phyloP scores from a whole-genome alignment of 2,888 invertebrate genomes.

The Anaspis maculata region DNA sequence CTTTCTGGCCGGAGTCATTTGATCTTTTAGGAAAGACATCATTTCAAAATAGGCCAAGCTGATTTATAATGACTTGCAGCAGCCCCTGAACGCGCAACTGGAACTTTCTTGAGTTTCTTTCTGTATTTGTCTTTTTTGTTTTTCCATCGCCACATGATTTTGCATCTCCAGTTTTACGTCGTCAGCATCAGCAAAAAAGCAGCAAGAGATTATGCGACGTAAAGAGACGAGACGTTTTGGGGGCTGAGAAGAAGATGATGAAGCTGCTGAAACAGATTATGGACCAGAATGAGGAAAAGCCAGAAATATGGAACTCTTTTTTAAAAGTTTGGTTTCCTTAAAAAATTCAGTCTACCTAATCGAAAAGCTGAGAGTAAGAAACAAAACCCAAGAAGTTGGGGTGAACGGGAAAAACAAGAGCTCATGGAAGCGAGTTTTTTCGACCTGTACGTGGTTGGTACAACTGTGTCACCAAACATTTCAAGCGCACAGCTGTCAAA shows the following conservation, averaged over 20 bases:
- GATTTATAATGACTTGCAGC: constrained; percentile 1
- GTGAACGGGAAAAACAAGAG: neutral
- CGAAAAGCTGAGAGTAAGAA: neutral
- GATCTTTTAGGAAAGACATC: constrained; percentile 1
- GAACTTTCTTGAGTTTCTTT: neutral
- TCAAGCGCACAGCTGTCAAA: too few relatives aligned
- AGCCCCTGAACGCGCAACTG: neutral
- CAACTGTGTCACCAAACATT: too few relatives aligned
- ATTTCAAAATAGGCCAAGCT: constrained; percentile 2
- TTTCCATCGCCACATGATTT: too few relatives aligned
- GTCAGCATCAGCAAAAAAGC: too few relatives aligned
- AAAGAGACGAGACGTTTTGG: too few relatives aligned
- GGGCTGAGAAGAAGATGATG: too few relatives aligned
- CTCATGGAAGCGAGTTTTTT: too few relatives aligned
- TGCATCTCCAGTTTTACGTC: too few relatives aligned
- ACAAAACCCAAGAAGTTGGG: neutral
- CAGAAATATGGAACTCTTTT: neutral
- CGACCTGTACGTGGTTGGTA: too few relatives aligned
- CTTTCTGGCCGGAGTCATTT: neutral
- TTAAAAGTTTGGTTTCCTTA: neutral
- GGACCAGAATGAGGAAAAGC: neutral
- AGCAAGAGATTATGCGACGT: neutral
- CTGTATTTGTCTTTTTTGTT: constrained; percentile 1
- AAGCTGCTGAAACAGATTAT: too few relatives aligned
- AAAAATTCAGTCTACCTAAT: neutral